A percentile compares a stretch with the other conserved stretches of the same genome.
phyloP scores from a whole-genome alignment of 2,113 vertebrate species.

The Triplophysa tibetana region DNA sequence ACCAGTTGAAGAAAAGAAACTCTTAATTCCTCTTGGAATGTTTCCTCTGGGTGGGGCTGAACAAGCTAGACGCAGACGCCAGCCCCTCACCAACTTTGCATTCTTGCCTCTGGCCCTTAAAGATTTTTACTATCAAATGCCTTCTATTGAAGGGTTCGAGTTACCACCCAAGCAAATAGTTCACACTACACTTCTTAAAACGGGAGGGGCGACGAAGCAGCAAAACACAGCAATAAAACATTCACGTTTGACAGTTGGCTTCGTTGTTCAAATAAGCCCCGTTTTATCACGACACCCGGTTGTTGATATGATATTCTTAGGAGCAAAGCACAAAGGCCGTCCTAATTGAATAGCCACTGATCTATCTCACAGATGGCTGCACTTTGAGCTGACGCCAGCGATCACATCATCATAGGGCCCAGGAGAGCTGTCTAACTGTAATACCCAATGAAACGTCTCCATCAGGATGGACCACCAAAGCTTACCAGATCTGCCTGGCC shows the following conservation, averaged over 20 bases:
- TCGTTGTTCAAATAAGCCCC: neutral
- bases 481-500: neutral
- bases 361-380: slow-evolving; percentile 44
- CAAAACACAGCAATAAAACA: slow-evolving; percentile 28
- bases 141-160: slow-evolving; percentile 33
- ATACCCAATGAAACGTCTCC: slow-evolving; percentile 32
- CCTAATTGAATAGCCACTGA: slow-evolving; percentile 14
- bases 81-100: slow-evolving; percentile 32
- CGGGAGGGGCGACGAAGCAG: neutral
- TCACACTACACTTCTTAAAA: slow-evolving; percentile 23
- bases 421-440: slow-evolving; percentile 29
- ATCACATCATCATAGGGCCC: slow-evolving; percentile 40
- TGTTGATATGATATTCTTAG: slow-evolving; percentile 2
- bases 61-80: slow-evolving; percentile 48
- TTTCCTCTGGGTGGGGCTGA: slow-evolving; percentile 60
- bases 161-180: slow-evolving; percentile 21
- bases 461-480: neutral
- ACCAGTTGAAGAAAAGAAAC: slow-evolving; percentile 61
- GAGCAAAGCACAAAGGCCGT: slow-evolving; percentile 2
- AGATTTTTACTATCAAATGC: slow-evolving; percentile 46
- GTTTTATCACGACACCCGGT: neutral
- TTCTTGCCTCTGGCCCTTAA: slow-evolving; percentile 43
- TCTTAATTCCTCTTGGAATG: slow-evolving; percentile 59
- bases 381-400: slow-evolving; percentile 34
- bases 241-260: neutral